Conservation (phyloP, 2,797 vertebrate genomes). For the Carduelis carduelis region DNA sequence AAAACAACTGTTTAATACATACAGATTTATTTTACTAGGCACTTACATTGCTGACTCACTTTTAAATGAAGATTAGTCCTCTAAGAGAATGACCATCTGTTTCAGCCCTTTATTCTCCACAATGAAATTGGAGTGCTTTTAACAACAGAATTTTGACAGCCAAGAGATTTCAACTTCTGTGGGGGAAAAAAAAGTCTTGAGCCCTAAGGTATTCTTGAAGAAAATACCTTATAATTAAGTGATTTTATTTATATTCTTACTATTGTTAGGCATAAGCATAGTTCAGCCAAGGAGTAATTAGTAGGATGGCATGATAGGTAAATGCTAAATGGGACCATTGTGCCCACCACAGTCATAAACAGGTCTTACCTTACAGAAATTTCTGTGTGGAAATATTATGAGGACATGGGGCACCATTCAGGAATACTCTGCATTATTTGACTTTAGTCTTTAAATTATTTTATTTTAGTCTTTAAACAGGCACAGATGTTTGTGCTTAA, state of each 20-base stretch:
- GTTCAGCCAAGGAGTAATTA: not conserved
- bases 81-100: not conserved
- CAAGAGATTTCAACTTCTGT: not conserved
- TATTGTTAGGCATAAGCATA: not conserved
- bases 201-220: not conserved
- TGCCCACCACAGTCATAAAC: not conserved
- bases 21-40: not conserved
- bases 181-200: not conserved
- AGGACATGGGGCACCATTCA: not conserved
- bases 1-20: not conserved
- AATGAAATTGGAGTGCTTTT: not conserved
- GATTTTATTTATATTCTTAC: not conserved
- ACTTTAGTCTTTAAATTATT: not conserved
- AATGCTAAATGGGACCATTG: not conserved
- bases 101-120: not conserved
- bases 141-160: not conserved
- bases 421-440: not conserved
- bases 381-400: not conserved
- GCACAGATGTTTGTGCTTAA: not conserved
- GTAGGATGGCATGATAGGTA: rapidly evolving
- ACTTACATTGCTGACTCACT: not conserved
- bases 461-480: not conserved
- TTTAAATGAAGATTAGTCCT: not conserved
- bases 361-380: not conserved
- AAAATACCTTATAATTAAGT: not conserved